These are phyloP conservation scores for Spodoptera litura DNA, from an alignment of 1,140 invertebrate species.

Conservation along the genomic window DNA sequence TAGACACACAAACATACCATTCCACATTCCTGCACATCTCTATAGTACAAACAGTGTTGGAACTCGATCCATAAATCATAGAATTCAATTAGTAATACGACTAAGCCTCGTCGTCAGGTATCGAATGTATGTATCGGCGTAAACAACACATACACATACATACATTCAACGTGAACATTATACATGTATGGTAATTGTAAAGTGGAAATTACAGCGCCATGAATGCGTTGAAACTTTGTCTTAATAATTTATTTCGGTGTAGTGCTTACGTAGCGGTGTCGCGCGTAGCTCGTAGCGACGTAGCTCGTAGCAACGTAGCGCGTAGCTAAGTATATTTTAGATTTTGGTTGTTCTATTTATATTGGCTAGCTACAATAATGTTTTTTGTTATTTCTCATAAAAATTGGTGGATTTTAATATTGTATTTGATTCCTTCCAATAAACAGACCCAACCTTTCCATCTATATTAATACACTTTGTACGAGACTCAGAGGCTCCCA, in stretches of 20 bases:
- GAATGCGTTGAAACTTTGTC: slow-evolving; percentile 5
- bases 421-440: too few species aligned
- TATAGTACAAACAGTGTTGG: slow-evolving; percentile 49
- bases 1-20: background rate
- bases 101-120: slow-evolving; percentile 38
- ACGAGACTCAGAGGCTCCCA: background rate
- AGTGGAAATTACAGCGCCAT: slow-evolving; percentile 1
- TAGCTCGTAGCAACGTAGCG: slow-evolving; percentile 16
- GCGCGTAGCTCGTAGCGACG: background rate
- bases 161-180: background rate
- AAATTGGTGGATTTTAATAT: too few species aligned
- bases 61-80: slow-evolving; percentile 58
- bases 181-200: slow-evolving; percentile 1
- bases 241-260: background rate
- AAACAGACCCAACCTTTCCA: background rate
- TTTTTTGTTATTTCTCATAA: too few species aligned
- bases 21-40: background rate
- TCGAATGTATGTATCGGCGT: slow-evolving; percentile 30
- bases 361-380: too few species aligned
- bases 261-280: slow-evolving; percentile 7
- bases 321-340: background rate
- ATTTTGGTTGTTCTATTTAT: too few species aligned
- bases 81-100: slow-evolving; percentile 59
- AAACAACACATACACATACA: slow-evolving; percentile 23
- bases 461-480: too few species aligned